Conservation (phyloP, 2,797 vertebrate species). For the Sebastes taczanowskii region DNA sequence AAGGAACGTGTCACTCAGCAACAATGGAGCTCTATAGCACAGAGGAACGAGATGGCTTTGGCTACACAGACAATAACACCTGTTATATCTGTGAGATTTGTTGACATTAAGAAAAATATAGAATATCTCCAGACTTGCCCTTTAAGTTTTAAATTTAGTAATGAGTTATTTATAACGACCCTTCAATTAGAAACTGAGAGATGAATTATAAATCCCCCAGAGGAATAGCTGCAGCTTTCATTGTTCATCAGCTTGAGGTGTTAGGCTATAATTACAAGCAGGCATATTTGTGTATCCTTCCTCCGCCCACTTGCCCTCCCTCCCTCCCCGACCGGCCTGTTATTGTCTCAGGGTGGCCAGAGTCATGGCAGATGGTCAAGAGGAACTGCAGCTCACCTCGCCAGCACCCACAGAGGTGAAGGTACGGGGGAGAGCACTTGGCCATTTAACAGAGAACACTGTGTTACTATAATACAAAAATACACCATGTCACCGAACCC, state of each 20-base stretch:
- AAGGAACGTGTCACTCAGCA: background rate
- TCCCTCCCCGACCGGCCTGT: constrained; percentile 45
- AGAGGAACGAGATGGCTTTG: background rate
- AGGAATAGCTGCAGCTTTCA: constrained; percentile 30
- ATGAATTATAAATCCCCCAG: constrained; percentile 22
- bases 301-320: constrained; percentile 54
- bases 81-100: background rate
- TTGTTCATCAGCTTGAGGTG: constrained; percentile 44
- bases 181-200: constrained; percentile 35
- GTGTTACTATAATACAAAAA: constrained; percentile 52
- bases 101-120: background rate
- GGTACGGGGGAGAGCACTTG: constrained; percentile 77
- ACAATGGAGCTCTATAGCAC: background rate
- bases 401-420: constrained; percentile 61
- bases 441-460: constrained; percentile 66
- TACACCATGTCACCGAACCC: background rate
- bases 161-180: constrained; percentile 29
- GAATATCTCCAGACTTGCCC: background rate
- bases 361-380: constrained; percentile 79
- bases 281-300: constrained; percentile 72
- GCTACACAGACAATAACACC: background rate
- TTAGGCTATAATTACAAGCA: constrained; percentile 58
- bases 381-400: constrained; percentile 73
- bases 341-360: constrained; percentile 70
- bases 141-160: background rate